phyloP scores from a whole-genome alignment of 2,888 invertebrate genomes.

The Frankliniella fusca region DNA sequence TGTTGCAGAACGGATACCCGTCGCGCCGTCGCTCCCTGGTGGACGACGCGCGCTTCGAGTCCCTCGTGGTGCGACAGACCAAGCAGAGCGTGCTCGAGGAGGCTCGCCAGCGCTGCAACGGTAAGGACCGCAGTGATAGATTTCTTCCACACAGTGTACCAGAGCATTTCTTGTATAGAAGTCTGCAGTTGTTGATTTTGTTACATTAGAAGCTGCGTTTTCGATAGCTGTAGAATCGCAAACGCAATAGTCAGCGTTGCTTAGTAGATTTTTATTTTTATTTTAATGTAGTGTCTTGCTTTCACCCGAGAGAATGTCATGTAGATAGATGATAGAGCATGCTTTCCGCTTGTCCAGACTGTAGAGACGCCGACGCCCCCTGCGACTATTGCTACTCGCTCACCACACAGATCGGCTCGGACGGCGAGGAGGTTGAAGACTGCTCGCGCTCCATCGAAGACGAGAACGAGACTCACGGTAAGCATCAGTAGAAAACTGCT shows the following conservation, averaged over 20 bases:
- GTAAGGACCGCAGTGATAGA: conserved; percentile 54
- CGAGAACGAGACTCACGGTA: background rate
- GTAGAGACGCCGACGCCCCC: conserved; percentile 1
- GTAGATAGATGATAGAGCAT: background rate
- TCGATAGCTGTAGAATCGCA: too few relatives aligned
- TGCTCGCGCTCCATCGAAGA: conserved; percentile 8
- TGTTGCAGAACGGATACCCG: conserved; percentile 91
- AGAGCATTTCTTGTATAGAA: conserved; percentile 33
- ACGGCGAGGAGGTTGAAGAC: conserved; percentile 13
- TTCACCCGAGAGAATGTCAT: background rate
- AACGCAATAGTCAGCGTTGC: background rate
- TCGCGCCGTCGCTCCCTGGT: conserved; percentile 92
- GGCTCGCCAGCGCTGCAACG: conserved; percentile 82
- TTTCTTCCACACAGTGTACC: conserved; percentile 29
- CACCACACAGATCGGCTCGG: conserved; percentile 17
- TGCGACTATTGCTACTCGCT: conserved; percentile 22
- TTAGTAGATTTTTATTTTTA: too few relatives aligned
- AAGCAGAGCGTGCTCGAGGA: conserved; percentile 89
- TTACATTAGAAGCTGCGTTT: background rate
- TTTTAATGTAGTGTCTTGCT: background rate
- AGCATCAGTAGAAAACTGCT: background rate
- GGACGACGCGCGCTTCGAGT: conserved; percentile 96
- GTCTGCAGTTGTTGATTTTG: background rate
- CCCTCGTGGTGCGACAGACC: conserved; percentile 89
- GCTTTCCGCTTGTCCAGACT: background rate